phyloP scores from a whole-genome alignment of 2,797 vertebrate species.

The Podarcis siculus region DNA sequence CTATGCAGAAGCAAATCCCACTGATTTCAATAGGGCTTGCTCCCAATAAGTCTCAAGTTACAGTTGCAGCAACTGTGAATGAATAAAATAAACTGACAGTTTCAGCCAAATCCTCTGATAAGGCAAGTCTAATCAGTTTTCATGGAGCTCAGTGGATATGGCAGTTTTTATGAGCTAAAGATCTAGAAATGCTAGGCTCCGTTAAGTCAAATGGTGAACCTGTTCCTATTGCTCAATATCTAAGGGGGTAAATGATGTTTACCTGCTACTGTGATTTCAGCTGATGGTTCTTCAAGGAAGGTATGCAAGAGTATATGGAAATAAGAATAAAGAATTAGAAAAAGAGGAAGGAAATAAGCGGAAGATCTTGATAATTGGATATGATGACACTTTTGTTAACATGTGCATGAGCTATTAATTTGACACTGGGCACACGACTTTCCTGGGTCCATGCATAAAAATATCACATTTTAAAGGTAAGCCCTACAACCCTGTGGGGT shows the following conservation, averaged over 20 bases:
- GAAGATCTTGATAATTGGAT: neutral
- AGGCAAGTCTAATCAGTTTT: accelerated
- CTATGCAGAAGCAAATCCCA: neutral
- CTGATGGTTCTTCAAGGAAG: conserved; percentile 57
- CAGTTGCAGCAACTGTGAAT: neutral
- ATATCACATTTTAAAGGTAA: conserved; percentile 36
- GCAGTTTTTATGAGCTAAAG: neutral
- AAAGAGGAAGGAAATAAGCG: neutral
- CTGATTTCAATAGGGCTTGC: neutral
- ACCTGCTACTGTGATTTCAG: conserved; percentile 67
- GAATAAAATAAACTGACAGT: neutral
- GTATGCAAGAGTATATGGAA: neutral
- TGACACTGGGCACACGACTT: conserved; percentile 16
- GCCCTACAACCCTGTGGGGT: neutral
- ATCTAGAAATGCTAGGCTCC: neutral
- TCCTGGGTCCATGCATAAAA: accelerated
- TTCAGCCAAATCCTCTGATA: neutral
- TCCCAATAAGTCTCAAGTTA: neutral
- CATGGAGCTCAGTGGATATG: neutral
- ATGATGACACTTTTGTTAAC: neutral
- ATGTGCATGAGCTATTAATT: conserved; percentile 14
- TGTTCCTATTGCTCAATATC: neutral
- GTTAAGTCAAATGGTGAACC: neutral
- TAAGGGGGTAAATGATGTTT: conserved; percentile 28
- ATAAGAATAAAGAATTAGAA: conserved; percentile 36